Conservation (phyloP, 2,797 vertebrate genomes). For the Synanceia verrucosa region DNA sequence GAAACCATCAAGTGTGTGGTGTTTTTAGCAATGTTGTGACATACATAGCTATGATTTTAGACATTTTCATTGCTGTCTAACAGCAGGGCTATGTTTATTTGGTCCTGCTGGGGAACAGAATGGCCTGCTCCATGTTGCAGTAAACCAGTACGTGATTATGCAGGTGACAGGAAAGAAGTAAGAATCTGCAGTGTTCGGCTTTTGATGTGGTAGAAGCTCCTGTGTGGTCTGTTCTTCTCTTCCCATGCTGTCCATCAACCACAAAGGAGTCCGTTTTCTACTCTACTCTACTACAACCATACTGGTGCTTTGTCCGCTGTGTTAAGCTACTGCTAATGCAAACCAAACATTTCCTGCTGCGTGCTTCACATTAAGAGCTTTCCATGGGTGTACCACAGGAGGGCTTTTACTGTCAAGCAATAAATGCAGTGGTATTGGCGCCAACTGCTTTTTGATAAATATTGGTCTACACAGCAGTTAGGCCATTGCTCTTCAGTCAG, state of each 20-base stretch:
- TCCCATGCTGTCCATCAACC: background rate
- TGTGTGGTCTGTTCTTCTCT: background rate
- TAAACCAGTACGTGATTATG: background rate
- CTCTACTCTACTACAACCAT: background rate
- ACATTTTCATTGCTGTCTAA: background rate
- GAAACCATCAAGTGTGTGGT: too few species aligned
- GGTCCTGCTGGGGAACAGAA: background rate
- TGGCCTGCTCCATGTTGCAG: background rate
- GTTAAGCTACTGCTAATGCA: constrained; percentile 33
- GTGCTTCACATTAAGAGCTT: constrained; percentile 32
- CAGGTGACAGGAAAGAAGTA: background rate
- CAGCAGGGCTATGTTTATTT: too few species aligned
- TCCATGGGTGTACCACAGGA: constrained; percentile 28
- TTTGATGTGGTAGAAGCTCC: background rate
- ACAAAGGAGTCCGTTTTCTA: background rate
- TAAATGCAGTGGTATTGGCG: constrained; percentile 5
- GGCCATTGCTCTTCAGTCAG: background rate
- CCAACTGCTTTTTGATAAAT: background rate
- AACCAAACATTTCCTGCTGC: constrained; percentile 28
- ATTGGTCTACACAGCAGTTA: background rate
- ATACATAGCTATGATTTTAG: background rate
- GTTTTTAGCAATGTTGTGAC: background rate
- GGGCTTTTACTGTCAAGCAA: constrained; percentile 32
- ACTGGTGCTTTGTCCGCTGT: background rate
- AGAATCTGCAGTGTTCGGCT: background rate